Evolutionary conservation across 1,140 invertebrate species (phyloP).

Genomic region (Pantala flavescens): DNA sequence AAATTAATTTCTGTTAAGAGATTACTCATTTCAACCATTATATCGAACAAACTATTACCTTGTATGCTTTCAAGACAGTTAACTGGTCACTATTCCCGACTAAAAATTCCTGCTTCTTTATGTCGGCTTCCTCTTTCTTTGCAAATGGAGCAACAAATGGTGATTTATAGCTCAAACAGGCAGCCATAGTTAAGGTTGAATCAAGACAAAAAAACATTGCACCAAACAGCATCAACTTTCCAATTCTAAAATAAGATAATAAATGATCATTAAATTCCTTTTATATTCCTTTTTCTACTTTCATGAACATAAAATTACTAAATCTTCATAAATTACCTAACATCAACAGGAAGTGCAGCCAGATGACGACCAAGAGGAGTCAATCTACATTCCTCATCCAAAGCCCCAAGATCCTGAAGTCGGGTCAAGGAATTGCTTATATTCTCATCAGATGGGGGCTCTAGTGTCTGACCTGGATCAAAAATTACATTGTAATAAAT

Average conservation of each 20-base stretch:
- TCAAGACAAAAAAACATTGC: constrained; percentile 89
- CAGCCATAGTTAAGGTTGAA: constrained; percentile 85
- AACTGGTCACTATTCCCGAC: constrained; percentile 69
- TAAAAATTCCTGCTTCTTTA: constrained; percentile 59
- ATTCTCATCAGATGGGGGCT: constrained; percentile 66
- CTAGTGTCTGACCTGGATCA: constrained; percentile 49
- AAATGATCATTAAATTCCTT: background rate
- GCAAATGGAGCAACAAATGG: constrained; percentile 69
- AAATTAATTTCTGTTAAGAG: too few species aligned
- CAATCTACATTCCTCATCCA: constrained; percentile 65
- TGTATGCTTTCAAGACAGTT: constrained; percentile 65
- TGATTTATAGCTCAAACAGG: constrained; percentile 74
- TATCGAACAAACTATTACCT: constrained; percentile 37
- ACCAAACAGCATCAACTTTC: constrained; percentile 82
- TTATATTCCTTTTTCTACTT: background rate
- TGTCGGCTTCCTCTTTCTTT: constrained; percentile 58
- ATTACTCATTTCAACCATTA: too few species aligned
- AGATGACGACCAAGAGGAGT: constrained; percentile 85
- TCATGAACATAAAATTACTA: constrained; percentile 3
- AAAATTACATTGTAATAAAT: constrained; percentile 18
- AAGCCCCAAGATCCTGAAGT: constrained; percentile 73
- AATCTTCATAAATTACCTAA: constrained; percentile 31
- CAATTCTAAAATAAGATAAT: constrained; percentile 45
- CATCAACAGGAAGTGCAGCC: constrained; percentile 81
- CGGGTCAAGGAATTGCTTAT: constrained; percentile 66